A percentile compares a stretch with the other conserved stretches of the same genome.
phyloP scores from a whole-genome alignment of 2,797 vertebrate genomes.

The Enteromius treurensis region DNA sequence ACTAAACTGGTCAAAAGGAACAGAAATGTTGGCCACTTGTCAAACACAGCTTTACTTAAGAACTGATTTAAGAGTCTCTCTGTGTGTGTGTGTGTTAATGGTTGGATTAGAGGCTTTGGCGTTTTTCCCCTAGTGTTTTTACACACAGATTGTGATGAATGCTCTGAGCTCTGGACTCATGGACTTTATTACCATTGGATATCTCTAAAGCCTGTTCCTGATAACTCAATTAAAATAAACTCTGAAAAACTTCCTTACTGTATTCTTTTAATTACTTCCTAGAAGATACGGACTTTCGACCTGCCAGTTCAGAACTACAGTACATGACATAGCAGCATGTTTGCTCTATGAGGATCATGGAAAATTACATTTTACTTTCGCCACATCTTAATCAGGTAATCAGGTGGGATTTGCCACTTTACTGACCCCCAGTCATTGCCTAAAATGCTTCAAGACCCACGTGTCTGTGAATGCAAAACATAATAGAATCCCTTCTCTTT shows the following conservation, averaged over 20 bases:
- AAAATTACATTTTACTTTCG: background rate
- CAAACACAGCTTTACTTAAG: background rate
- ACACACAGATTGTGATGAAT: background rate
- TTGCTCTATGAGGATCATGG: background rate
- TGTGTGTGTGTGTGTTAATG: constrained; percentile 25
- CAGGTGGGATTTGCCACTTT: background rate
- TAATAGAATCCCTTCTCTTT: constrained; percentile 10
- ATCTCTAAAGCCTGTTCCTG: constrained; percentile 1
- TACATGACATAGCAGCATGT: background rate
- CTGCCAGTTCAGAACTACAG: background rate
- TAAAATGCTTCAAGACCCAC: constrained; percentile 14
- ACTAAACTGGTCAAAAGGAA: constrained; percentile 1
- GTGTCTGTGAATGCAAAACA: background rate
- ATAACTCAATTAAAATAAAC: constrained; percentile 24
- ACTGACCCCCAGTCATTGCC: background rate
- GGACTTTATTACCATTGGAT: constrained; percentile 24
- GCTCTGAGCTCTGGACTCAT: background rate
- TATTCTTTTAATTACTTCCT: background rate
- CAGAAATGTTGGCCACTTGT: background rate
- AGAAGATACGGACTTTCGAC: background rate
- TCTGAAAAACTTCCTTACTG: background rate
- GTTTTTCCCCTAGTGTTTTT: constrained; percentile 8
- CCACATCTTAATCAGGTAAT: background rate
- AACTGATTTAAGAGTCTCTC: constrained; percentile 1
- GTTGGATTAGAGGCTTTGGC: constrained; percentile 27